Evolutionary conservation across 2,888 invertebrate genomes (phyloP), one percentile per base, ranked within the genome.

Genomic region (Drosophila neutralis): DNA sequence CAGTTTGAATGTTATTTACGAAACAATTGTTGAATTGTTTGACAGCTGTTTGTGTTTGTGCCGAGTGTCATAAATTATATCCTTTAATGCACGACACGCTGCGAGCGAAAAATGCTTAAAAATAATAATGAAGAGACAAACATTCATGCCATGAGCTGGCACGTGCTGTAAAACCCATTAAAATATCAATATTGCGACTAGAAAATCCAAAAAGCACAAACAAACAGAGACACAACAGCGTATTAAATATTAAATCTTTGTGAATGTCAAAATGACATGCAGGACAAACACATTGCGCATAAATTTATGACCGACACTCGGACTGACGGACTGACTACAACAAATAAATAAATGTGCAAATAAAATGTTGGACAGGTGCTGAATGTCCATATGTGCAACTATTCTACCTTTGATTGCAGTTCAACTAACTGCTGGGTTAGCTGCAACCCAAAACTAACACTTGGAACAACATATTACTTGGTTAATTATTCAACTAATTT

Each of bases 111-210:
- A 78, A 67, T 72, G 49, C 52, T 61, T 60, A 57, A 69, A 64
- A 75, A 66, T 69, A 70, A 68, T 75, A 78, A 82, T 77, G 71
- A 69, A 73, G 71, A 77, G 80, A 78, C 73, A 71, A 80, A 74
- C 69, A 87, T 72, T 60, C 53, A 24, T 49, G 53, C 53, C 24
- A 64, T 61, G 81, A 79, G n/a, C 63, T 64, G 83, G 86, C 84
- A 84, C 85, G 85, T 86, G 85, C 88, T 85, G 85, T 83, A 87
- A 86, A 84, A 74, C 76, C 88, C 81, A 86, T 86, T 85, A 79
- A 86, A 87, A 87, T 83, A 70, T 76, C 54, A 27, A 72, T 78
- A 72, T 80, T 69, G 51, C 54, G 65, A 63, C 69, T 48, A 67
- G 69, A 68, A 65, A 69, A 66, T 42, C 51, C 70, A 56, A 60